A percentile compares a stretch with the other conserved stretches of the same genome.
Evolutionary conservation across 2,797 vertebrate genomes (phyloP).

Genomic region (Oophaga sylvatica): DNA sequence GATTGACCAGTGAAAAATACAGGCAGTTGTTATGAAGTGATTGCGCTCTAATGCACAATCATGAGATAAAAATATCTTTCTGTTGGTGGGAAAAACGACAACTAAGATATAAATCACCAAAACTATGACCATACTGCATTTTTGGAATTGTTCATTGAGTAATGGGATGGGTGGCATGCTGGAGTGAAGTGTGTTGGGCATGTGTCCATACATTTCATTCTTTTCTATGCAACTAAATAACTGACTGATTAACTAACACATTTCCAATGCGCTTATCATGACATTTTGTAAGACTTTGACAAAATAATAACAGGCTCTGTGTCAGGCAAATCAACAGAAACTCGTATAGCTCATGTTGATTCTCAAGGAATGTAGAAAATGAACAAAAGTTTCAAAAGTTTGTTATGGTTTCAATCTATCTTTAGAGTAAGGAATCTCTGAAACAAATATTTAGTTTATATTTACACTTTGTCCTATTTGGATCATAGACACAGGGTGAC

Average conservation of each 20-base stretch:
- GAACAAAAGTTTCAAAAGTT: neutral
- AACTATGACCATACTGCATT: conserved; percentile 3
- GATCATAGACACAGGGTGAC: neutral
- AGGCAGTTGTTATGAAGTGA: neutral
- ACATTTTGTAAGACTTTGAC: conserved; percentile 13
- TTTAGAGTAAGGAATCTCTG: neutral
- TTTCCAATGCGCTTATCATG: neutral
- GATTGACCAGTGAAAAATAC: neutral
- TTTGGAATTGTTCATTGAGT: neutral
- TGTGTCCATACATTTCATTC: neutral
- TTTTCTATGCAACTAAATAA: neutral
- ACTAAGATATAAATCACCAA: conserved; percentile 11
- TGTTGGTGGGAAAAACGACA: neutral
- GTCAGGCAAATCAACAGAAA: neutral
- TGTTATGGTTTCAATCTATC: neutral
- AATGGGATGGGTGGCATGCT: conserved; percentile 29
- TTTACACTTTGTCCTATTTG: neutral
- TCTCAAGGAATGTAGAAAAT: neutral
- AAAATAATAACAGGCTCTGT: neutral
- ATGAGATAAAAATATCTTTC: neutral
- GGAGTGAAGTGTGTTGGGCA: neutral
- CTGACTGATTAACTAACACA: neutral
- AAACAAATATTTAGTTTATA: neutral
- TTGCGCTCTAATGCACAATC: neutral
- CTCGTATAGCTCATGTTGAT: neutral